Percentiles rank a stretch among this genome's conserved stretches.
Evolutionary conservation across 2,797 vertebrate genomes (phyloP).

Genomic region (Rhinophrynus dorsalis): DNA sequence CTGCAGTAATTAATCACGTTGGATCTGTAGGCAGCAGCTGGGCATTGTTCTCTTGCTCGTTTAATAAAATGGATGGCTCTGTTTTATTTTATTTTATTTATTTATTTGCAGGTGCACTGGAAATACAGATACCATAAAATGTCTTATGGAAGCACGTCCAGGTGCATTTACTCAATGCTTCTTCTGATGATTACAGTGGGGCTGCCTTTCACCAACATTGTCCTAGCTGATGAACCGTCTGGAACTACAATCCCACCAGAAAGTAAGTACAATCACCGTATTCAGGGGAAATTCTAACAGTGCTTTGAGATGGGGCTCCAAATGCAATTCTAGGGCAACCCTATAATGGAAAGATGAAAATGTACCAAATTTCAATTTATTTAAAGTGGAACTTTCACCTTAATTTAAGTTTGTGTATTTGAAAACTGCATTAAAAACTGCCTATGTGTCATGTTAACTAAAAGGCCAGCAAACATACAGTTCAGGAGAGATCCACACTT

Average conservation of each 20-base stretch:
- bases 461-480: too few species aligned
- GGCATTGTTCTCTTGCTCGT: constrained; percentile 10
- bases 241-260: constrained; percentile 42
- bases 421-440: too few species aligned
- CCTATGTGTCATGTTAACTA: too few species aligned
- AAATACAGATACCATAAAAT: constrained; percentile 6
- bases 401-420: too few species aligned
- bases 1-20: constrained; percentile 2
- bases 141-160: constrained; percentile 29
- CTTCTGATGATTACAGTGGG: constrained; percentile 32
- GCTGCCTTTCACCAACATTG: constrained; percentile 25
- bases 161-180: constrained; percentile 35
- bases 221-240: constrained; percentile 28
- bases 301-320: too few species aligned
- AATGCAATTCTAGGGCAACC: too few species aligned
- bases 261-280: constrained; percentile 15
- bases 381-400: too few species aligned
- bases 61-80: constrained; percentile 13
- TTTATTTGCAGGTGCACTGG: constrained; percentile 13
- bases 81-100: neutral
- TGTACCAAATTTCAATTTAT: too few species aligned
- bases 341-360: too few species aligned
- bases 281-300: too few species aligned
- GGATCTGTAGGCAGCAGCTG: neutral
- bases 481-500: too few species aligned